Conservation (phyloP, 1,140 invertebrate genomes). For the Apis cerana region DNA sequence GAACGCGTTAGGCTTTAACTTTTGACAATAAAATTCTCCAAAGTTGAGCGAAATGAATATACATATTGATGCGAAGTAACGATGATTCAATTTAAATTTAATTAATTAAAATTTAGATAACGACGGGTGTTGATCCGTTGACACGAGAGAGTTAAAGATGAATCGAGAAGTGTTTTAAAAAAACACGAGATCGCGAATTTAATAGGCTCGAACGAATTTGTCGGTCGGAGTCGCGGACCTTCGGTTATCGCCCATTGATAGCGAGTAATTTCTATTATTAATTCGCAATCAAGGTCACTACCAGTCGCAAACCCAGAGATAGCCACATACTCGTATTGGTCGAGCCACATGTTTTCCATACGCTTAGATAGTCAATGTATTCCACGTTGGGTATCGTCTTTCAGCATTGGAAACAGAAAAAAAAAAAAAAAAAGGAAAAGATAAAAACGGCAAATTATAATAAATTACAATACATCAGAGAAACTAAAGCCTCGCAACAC, state of each 20-base stretch:
- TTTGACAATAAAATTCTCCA: too few relatives aligned
- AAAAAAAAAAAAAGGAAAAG: too few relatives aligned
- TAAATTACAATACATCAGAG: too few relatives aligned
- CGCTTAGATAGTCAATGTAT: not conserved
- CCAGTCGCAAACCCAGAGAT: not conserved
- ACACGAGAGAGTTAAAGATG: too few relatives aligned
- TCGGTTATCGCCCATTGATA: not conserved
- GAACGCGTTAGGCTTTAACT: too few relatives aligned
- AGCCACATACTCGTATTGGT: not conserved
- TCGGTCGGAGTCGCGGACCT: not conserved
- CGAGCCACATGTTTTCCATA: not conserved
- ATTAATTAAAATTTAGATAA: too few relatives aligned
- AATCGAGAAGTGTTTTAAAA: not conserved
- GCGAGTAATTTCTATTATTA: not conserved
- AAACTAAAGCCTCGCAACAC: too few relatives aligned
- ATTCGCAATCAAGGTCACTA: constrained; percentile 8
- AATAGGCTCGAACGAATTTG: not conserved
- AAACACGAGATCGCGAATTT: not conserved
- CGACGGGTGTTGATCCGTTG: too few relatives aligned
- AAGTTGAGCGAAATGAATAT: too few relatives aligned
- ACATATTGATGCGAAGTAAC: too few relatives aligned
- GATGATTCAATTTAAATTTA: too few relatives aligned
- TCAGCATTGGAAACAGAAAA: not conserved
- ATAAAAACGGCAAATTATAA: too few relatives aligned
- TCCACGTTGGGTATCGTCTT: not conserved